phyloP scores from a whole-genome alignment of 2,797 vertebrate genomes.

The Fringilla coelebs region DNA sequence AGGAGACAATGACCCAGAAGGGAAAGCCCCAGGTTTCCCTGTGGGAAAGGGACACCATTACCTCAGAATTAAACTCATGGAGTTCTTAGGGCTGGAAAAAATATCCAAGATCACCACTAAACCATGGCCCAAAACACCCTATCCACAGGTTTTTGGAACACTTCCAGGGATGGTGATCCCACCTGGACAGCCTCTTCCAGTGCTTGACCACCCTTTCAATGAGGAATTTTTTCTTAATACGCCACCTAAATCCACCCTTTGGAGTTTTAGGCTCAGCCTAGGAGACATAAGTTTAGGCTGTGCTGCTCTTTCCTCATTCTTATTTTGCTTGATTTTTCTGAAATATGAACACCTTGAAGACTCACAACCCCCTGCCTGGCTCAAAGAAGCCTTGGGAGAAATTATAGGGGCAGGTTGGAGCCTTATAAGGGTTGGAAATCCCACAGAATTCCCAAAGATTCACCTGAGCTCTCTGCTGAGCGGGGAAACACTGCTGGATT shows the following conservation, averaged over 20 bases:
- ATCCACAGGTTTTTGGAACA: rapidly evolving
- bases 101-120: background rate
- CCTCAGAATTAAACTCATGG: background rate
- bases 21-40: background rate
- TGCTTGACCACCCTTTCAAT: background rate
- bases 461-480: background rate
- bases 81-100: background rate
- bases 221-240: background rate
- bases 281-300: background rate
- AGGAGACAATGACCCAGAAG: background rate
- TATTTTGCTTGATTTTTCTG: background rate
- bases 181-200: background rate
- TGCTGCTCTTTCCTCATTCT: background rate
- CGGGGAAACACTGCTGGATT: background rate
- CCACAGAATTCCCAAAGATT: background rate
- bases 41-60: background rate
- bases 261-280: background rate
- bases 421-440: background rate
- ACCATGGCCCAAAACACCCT: rapidly evolving
- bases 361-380: background rate
- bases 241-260: background rate
- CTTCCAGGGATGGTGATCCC: background rate
- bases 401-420: background rate
- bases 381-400: background rate
- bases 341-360: rapidly evolving